Evolutionary conservation across 2,888 invertebrate genomes (phyloP).

Genomic region (Nasonia oneida): DNA sequence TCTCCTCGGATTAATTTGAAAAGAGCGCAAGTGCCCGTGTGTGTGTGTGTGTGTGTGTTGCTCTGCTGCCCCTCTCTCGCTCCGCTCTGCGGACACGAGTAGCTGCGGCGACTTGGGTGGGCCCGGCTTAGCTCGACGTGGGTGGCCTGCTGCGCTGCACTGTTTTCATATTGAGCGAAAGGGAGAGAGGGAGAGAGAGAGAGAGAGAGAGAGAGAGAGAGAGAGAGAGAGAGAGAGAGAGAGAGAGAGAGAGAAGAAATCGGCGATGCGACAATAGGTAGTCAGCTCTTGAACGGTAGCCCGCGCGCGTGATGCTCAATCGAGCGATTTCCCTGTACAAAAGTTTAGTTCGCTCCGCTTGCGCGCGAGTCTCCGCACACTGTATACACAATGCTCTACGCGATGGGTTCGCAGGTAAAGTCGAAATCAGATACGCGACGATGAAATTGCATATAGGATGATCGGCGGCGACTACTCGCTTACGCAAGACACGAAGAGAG

Average conservation of each 20-base stretch:
- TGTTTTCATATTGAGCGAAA: constrained; percentile 39
- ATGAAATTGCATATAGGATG: constrained; percentile 67
- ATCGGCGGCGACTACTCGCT: constrained; percentile 58
- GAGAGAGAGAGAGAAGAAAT: not conserved
- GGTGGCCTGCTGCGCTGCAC: constrained; percentile 58
- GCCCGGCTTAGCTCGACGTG: constrained; percentile 54
- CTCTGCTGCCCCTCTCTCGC: constrained; percentile 45
- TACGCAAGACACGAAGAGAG: constrained; percentile 62
- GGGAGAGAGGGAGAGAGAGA: not conserved
- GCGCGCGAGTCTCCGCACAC: too few relatives aligned
- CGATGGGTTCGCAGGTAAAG: constrained; percentile 10
- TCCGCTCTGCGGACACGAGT: not conserved
- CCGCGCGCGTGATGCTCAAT: not conserved
- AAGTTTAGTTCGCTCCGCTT: not conserved
- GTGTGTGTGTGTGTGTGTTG: constrained; percentile 31
- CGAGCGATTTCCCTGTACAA: not conserved
- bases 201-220: not conserved
- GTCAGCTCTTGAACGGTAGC: not conserved
- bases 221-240: not conserved
- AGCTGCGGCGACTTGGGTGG: constrained; percentile 51
- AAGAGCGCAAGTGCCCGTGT: constrained; percentile 51
- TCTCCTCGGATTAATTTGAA: constrained; percentile 61
- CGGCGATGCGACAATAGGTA: constrained; percentile 1
- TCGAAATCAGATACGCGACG: constrained; percentile 63
- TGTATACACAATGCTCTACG: too few relatives aligned